Base-by-base conservation (phyloP, 2,113 vertebrate genomes). In the Epinephelus fuscoguttatus region DNA sequence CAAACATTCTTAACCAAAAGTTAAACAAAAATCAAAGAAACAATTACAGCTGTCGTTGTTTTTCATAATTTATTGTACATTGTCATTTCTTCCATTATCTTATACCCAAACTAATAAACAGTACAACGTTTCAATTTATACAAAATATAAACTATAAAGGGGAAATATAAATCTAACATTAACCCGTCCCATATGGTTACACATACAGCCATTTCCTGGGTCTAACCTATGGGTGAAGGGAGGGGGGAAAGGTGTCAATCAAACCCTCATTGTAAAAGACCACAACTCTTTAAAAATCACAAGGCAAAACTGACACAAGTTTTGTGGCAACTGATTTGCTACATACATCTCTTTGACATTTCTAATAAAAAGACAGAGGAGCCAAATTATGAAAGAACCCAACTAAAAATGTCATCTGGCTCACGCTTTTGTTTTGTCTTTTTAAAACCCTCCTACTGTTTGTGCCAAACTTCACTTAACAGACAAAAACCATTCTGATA, bases 61-160 rank as follows among this genome's bases (percentile, higher is more conserved):
- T 90, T 82, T 90, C 79, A 92, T 86, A 67, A 89, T 94, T 94
- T 92, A 90, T 95, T 95, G 71, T 91, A 95, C 92, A 94, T 88
- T 68, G 23, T 91, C 37, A 88, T 91, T 92, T 92, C 56, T 83
- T 91, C 74, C 80, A 84, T 85, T 70, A 61, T 88, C 56, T 64
- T 84, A 80, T 84, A 92, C 66, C 84, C 82, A 88, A 94, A 89
- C 78, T 89, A 91, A 91, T 89, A 90, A 90, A 89, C 90, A 92
- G 75, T 91, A 90, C 90, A 70, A 55, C 68, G 89, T 91, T 91
- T 85, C 49, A 57, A 93, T 92, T 90, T 93, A 92, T 94, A 95
- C 93, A 95, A 95, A 95, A 95, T 94, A 94, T 93, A 93, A 94
- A 91, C 91, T 93, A 91, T 91, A 87, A 87, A 79, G 74, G 82